These are phyloP conservation scores for Pachyramphus minor DNA, from an alignment of 2,113 vertebrate species.

Conservation along the genomic window DNA sequence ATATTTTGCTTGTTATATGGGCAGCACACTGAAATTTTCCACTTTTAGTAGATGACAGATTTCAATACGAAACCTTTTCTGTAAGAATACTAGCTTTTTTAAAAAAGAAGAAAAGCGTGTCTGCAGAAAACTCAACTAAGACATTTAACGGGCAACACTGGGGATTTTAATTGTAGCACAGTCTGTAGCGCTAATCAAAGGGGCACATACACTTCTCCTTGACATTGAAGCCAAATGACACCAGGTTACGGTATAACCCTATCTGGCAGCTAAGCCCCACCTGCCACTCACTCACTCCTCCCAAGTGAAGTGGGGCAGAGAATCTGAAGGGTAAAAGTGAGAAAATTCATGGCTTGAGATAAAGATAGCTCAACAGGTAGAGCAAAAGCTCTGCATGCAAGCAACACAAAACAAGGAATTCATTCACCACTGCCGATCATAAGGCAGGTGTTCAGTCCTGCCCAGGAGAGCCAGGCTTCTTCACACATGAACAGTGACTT, in stretches of 20 bases:
- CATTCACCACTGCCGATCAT: fast-evolving
- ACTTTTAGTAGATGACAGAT: background rate
- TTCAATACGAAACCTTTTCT: background rate
- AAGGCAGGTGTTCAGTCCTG: background rate
- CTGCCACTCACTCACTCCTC: background rate
- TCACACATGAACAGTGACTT: background rate
- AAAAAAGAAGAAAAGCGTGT: background rate
- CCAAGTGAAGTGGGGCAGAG: too few relatives aligned
- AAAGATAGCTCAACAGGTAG: background rate
- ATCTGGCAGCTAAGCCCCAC: background rate
- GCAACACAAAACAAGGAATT: background rate
- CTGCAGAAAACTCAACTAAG: background rate
- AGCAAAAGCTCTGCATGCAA: background rate
- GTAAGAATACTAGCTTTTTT: background rate
- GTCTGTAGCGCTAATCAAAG: background rate
- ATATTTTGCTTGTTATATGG: background rate
- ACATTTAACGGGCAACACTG: background rate
- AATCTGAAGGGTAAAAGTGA: background rate
- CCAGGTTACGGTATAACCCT: background rate
- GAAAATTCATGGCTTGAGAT: background rate
- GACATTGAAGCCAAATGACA: background rate
- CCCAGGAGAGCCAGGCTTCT: background rate
- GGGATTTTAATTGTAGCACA: background rate
- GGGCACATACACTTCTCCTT: fast-evolving
- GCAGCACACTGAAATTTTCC: background rate